Evolutionary conservation across 2,888 invertebrate genomes (phyloP).

Genomic region (Acronicta aceris): DNA sequence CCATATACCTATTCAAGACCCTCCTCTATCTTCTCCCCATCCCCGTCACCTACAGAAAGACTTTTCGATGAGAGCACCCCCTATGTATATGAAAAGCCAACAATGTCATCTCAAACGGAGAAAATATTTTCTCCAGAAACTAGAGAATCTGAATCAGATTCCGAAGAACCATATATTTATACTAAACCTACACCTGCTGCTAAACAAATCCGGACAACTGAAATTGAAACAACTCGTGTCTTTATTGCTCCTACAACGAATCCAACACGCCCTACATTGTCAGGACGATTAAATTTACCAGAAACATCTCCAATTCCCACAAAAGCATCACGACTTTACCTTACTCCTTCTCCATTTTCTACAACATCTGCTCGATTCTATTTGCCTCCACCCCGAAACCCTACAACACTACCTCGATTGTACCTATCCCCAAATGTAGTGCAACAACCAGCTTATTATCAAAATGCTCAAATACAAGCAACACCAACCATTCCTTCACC

Average conservation of each 20-base stretch:
- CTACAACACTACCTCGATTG: conserved; percentile 66
- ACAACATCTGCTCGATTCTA: conserved; percentile 73
- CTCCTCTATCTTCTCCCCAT: conserved; percentile 48
- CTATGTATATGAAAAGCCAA: conserved; percentile 69
- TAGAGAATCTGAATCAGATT: conserved; percentile 53
- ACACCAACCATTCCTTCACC: conserved; percentile 64
- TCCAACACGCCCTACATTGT: conserved; percentile 63
- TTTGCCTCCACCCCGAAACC: conserved; percentile 70
- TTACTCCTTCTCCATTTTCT: conserved; percentile 73
- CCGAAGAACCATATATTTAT: conserved; percentile 65
- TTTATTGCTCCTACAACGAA: conserved; percentile 62
- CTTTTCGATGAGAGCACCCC: conserved; percentile 66
- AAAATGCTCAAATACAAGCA: conserved; percentile 64
- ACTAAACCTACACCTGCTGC: conserved; percentile 66
- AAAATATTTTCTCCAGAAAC: conserved; percentile 53
- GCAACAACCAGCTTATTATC: conserved; percentile 61
- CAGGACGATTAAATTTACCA: conserved; percentile 62
- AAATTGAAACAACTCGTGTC: conserved; percentile 60
- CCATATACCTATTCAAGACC: conserved; percentile 73
- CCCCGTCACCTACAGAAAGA: conserved; percentile 64
- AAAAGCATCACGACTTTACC: conserved; percentile 68
- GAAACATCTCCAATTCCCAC: conserved; percentile 66
- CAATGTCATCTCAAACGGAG: conserved; percentile 56
- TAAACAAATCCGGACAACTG: conserved; percentile 61
- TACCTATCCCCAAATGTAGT: conserved; percentile 68